These are phyloP conservation scores for Ambastaia sidthimunki DNA, from an alignment of 2,797 vertebrate species.

Conservation along the genomic window DNA sequence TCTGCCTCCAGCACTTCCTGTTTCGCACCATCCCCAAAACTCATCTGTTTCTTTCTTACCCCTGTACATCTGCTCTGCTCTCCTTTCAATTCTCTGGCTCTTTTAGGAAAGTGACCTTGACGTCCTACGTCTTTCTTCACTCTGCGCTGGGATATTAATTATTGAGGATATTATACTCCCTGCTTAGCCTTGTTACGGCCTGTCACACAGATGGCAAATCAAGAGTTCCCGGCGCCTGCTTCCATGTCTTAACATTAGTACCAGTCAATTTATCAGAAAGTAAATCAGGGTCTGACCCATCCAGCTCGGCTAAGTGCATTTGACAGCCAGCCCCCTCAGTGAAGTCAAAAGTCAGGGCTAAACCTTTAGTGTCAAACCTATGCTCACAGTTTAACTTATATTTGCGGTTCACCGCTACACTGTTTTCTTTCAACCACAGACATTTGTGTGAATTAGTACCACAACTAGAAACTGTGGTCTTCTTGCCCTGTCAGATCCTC, in stretches of 20 bases:
- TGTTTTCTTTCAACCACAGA: slow-evolving; percentile 15
- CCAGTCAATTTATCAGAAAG: slow-evolving; percentile 73
- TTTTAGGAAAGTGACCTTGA: slow-evolving; percentile 45
- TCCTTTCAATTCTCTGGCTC: slow-evolving; percentile 10
- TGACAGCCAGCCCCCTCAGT: slow-evolving; percentile 68
- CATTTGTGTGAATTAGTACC: slow-evolving; percentile 35
- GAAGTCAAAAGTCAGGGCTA: slow-evolving; percentile 46
- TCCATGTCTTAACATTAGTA: slow-evolving; percentile 71
- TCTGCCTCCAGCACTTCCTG: slow-evolving; percentile 39
- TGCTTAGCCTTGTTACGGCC: slow-evolving; percentile 65
- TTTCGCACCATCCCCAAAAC: slow-evolving; percentile 10
- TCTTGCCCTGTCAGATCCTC: slow-evolving; percentile 45
- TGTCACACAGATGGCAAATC: slow-evolving; percentile 62
- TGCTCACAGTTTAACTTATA: slow-evolving; percentile 61
- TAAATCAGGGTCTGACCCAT: slow-evolving; percentile 66
- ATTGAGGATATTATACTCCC: slow-evolving; percentile 69
- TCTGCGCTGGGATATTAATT: slow-evolving; percentile 72
- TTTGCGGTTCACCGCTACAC: slow-evolving; percentile 45
- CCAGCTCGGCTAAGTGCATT: slow-evolving; percentile 53
- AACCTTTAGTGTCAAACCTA: slow-evolving; percentile 47
- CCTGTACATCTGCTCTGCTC: slow-evolving; percentile 17
- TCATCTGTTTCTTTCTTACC: slow-evolving; percentile 29
- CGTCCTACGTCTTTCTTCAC: slow-evolving; percentile 63
- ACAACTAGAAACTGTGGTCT: slow-evolving; percentile 9
- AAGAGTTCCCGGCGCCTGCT: slow-evolving; percentile 58